phyloP scores from a whole-genome alignment of 2,797 vertebrate genomes.

The Dromococcyx pavoninus region DNA sequence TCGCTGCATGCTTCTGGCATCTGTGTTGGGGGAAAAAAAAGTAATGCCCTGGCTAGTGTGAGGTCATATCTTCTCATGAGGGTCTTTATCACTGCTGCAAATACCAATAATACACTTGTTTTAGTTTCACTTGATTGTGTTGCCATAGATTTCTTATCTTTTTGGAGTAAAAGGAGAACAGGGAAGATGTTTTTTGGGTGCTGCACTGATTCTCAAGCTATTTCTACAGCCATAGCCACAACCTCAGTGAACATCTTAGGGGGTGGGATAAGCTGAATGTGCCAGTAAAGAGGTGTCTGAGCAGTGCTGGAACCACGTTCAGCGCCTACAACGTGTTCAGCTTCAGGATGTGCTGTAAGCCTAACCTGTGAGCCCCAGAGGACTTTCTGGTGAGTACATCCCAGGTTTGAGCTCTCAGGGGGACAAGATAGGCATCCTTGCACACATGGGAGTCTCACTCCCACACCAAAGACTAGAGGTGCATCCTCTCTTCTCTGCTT shows the following conservation, averaged over 20 bases:
- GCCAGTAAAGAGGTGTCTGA: neutral
- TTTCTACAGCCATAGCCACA: neutral
- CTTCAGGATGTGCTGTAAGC: neutral
- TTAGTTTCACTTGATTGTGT: neutral
- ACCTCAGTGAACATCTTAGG: neutral
- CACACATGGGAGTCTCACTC: neutral
- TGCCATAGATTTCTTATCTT: neutral
- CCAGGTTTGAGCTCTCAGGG: neutral
- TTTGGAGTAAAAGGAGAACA: neutral
- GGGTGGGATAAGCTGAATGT: neutral
- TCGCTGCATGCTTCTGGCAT: neutral
- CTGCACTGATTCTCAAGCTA: neutral
- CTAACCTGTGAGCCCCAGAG: neutral
- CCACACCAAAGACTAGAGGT: neutral
- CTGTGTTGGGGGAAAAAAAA: neutral
- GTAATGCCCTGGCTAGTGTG: neutral
- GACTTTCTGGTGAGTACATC: neutral
- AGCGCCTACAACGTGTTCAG: fast-evolving
- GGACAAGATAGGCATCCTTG: neutral
- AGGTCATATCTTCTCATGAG: neutral
- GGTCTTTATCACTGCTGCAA: neutral
- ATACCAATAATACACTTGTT: neutral
- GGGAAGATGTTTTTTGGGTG: neutral
- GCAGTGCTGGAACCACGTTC: neutral
- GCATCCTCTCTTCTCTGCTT: neutral